These are phyloP conservation scores for Motacilla alba DNA, from an alignment of 2,113 vertebrate species.

Conservation along the genomic window DNA sequence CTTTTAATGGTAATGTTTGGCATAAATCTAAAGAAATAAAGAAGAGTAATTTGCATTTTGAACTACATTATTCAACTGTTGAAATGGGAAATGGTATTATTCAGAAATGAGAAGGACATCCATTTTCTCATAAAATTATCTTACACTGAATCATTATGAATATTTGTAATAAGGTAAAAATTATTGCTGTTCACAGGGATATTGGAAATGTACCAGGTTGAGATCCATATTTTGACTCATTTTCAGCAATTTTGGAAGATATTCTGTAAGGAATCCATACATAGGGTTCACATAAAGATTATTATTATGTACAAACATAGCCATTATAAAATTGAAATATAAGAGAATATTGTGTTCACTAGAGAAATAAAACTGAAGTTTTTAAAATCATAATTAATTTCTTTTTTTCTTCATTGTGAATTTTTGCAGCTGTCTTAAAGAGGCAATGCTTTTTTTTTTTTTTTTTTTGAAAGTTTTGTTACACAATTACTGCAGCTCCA, in stretches of 20 bases:
- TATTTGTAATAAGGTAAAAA: not conserved
- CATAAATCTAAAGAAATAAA: not conserved
- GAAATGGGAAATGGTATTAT: not conserved
- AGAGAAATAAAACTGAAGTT: not conserved
- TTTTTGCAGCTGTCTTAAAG: not conserved
- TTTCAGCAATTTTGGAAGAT: not conserved
- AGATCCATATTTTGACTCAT: not conserved
- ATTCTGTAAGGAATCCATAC: not conserved
- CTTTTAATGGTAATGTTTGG: not conserved
- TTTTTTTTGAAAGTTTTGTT: not conserved
- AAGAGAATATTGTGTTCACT: not conserved
- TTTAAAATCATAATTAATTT: not conserved
- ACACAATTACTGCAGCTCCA: not conserved
- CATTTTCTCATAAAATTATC: not conserved
- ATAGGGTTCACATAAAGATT: not conserved
- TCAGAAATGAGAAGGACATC: not conserved
- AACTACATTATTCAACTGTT: not conserved
- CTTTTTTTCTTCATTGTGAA: not conserved
- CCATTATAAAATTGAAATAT: not conserved
- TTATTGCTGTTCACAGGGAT: not conserved
- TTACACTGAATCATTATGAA: not conserved
- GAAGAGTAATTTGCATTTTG: not conserved
- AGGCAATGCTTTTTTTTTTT: not conserved
- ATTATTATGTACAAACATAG: not conserved
- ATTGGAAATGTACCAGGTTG: not conserved